These are phyloP conservation scores for Aplodontia rufa DNA, from an alignment of 2,113 vertebrate genomes.

Conservation along the genomic window DNA sequence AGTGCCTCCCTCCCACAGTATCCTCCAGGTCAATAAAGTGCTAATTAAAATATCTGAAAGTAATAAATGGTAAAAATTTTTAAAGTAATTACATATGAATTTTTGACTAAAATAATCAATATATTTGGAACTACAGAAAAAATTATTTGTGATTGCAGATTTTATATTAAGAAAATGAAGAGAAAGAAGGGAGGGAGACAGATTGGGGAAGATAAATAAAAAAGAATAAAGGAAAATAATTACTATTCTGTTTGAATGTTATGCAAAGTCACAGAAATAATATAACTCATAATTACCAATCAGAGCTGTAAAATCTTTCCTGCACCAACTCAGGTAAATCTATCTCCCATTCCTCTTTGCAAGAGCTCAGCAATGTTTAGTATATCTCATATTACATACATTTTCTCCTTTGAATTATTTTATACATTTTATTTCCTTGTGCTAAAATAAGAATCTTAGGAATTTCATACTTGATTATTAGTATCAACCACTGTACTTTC, in stretches of 20 bases:
- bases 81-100: neutral
- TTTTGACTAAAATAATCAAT: neutral
- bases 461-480: neutral
- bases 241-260: neutral
- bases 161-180: neutral
- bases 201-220: neutral
- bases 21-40: neutral
- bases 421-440: neutral
- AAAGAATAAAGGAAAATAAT: neutral
- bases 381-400: neutral
- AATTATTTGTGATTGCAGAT: too few species aligned
- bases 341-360: neutral
- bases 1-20: neutral
- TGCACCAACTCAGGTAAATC: neutral
- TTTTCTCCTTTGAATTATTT: neutral
- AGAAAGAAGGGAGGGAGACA: rapidly evolving
- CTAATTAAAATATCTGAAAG: neutral
- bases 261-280: neutral
- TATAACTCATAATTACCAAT: neutral
- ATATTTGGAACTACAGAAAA: neutral
- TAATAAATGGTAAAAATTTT: neutral
- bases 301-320: neutral
- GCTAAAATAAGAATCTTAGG: neutral
- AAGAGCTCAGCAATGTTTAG: neutral
- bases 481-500: neutral